A percentile compares a stretch with the other conserved stretches of the same genome.
phyloP scores from a whole-genome alignment of 2,113 vertebrate genomes.

The Delphinapterus leucas region DNA sequence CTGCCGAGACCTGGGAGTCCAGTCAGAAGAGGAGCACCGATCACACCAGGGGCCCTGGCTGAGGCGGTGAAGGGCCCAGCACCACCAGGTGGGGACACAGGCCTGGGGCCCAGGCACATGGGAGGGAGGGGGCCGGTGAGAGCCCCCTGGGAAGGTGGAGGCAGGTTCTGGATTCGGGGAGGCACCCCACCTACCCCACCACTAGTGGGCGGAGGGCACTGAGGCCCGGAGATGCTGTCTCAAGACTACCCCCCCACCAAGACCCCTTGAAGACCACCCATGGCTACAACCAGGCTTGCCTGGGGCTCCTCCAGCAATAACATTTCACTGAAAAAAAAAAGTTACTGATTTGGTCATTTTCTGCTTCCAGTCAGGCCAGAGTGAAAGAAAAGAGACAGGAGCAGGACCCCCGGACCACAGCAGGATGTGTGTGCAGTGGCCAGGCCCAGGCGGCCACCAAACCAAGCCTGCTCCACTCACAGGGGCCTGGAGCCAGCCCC shows the following conservation, averaged over 20 bases:
- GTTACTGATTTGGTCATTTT: conserved; percentile 84
- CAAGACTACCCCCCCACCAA: conserved; percentile 10
- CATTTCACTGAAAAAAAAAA: conserved; percentile 78
- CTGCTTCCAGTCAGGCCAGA: conserved; percentile 75
- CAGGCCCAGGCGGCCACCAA: background rate
- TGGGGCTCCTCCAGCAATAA: conserved; percentile 39
- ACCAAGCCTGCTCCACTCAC: background rate
- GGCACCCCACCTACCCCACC: conserved; percentile 21
- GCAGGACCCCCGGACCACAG: background rate
- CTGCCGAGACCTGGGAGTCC: background rate
- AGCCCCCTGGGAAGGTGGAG: background rate
- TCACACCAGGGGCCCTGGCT: background rate
- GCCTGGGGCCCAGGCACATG: background rate
- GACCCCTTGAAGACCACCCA: conserved; percentile 66
- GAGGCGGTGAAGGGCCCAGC: background rate
- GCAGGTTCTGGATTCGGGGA: background rate
- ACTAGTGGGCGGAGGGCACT: background rate
- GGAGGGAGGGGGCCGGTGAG: background rate
- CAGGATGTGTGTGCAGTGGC: background rate
- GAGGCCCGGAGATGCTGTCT: conserved; percentile 37
- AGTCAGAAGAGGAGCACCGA: conserved; percentile 80
- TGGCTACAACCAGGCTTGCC: conserved; percentile 68
- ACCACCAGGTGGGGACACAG: background rate
- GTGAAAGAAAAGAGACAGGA: background rate
- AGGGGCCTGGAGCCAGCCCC: background rate